phyloP scores from a whole-genome alignment of 2,113 vertebrate genomes.

The Motacilla tschutschensis region DNA sequence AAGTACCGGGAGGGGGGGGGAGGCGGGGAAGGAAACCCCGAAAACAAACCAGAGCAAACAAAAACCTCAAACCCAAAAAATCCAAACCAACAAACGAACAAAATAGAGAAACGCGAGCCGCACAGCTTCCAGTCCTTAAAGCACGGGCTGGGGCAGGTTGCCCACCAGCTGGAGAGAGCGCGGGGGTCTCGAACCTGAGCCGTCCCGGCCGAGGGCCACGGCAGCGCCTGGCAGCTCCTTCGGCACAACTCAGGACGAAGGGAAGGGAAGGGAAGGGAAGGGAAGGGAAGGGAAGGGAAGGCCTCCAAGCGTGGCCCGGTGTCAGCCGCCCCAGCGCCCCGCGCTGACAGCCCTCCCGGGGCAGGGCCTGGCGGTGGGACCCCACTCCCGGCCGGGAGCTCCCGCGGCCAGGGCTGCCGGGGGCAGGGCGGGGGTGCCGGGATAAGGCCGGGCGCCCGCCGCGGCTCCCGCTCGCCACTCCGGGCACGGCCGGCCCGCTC shows the following conservation, averaged over 20 bases:
- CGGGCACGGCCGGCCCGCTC: background rate
- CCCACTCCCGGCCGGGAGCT: background rate
- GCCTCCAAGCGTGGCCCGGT: background rate
- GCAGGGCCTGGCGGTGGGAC: background rate
- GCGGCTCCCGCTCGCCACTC: background rate
- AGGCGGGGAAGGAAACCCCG: accelerated
- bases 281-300: background rate
- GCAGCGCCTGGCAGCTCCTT: background rate
- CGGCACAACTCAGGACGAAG: background rate
- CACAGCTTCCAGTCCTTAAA: background rate
- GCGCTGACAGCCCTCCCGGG: background rate
- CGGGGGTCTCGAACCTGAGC: background rate
- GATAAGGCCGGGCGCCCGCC: too few species aligned
- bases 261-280: background rate
- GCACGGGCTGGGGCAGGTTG: background rate
- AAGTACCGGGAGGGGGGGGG: background rate
- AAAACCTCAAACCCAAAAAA: background rate
- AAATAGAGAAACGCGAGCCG: background rate
- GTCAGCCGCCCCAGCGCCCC: background rate
- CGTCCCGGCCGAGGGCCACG: background rate
- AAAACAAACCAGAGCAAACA: background rate
- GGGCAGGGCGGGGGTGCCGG: background rate
- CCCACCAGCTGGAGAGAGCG: background rate
- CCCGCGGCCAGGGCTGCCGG: background rate
- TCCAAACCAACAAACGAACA: background rate